These are phyloP conservation scores for Athetis lepigone DNA, from an alignment of 2,888 invertebrate genomes.

Conservation along the genomic window DNA sequence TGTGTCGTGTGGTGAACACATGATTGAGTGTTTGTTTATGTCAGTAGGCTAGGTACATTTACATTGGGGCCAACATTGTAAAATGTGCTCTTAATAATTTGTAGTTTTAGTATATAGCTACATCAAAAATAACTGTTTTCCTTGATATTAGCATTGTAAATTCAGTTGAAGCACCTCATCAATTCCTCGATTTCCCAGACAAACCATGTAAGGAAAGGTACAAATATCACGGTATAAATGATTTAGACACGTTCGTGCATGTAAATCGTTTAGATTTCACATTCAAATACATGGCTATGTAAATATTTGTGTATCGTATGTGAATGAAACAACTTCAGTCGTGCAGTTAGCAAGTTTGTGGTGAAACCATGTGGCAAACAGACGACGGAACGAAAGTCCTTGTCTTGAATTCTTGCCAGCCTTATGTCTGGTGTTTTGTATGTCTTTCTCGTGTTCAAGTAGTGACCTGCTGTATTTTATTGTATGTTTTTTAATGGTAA, in stretches of 20 bases:
- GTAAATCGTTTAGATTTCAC: slow-evolving; percentile 53
- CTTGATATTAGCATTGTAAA: neutral
- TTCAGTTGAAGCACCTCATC: slow-evolving; percentile 1
- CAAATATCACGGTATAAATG: slow-evolving; percentile 21
- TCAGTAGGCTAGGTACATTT: no score
- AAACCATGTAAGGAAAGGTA: slow-evolving; percentile 15
- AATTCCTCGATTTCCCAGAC: slow-evolving; percentile 23
- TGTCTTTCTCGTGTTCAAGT: neutral
- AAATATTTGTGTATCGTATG: slow-evolving; percentile 29
- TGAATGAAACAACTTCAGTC: slow-evolving; percentile 29
- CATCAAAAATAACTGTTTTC: neutral
- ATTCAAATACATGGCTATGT: slow-evolving; percentile 23
- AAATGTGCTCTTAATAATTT: neutral
- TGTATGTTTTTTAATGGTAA: neutral
- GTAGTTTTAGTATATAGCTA: neutral
- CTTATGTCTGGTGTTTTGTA: slow-evolving; percentile 6
- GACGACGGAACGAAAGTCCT: slow-evolving; percentile 46
- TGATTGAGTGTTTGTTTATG: no score
- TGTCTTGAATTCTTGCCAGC: slow-evolving; percentile 10
- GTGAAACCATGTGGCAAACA: slow-evolving; percentile 17
- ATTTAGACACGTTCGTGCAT: slow-evolving; percentile 44
- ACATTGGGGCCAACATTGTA: no score
- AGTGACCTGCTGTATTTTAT: neutral
- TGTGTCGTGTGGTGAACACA: no score
- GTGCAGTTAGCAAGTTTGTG: slow-evolving; percentile 33